A percentile compares a stretch with the other conserved stretches of the same genome.
phyloP scores from a whole-genome alignment of 2,797 vertebrate species.

The Hirundo rustica region DNA sequence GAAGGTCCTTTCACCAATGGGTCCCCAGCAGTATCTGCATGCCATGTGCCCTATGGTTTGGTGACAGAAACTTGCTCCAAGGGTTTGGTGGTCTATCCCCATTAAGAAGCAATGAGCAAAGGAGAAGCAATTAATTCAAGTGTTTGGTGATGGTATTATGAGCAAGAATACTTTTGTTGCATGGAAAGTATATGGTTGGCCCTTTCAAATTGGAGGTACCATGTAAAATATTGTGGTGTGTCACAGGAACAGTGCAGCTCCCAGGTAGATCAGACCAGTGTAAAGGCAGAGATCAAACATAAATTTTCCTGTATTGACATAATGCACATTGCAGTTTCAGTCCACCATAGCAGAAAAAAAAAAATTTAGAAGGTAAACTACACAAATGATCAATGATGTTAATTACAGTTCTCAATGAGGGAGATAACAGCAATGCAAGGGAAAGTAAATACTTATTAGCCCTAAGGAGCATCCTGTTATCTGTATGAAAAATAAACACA shows the following conservation, averaged over 20 bases:
- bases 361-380: background rate
- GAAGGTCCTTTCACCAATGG: background rate
- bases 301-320: background rate
- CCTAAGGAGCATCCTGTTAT: constrained; percentile 45
- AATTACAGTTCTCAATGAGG: constrained; percentile 36
- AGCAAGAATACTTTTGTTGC: background rate
- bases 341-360: background rate
- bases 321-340: background rate
- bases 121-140: background rate
- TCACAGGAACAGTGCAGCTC: background rate
- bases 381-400: background rate
- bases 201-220: background rate
- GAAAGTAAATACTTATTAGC: constrained; percentile 46
- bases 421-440: constrained; percentile 23
- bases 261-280: background rate
- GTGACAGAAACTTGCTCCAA: background rate
- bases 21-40: background rate
- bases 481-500: constrained; percentile 48
- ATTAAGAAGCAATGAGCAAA: background rate
- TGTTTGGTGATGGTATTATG: background rate
- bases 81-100: background rate
- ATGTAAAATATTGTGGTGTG: background rate
- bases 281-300: background rate
- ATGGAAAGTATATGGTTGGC: background rate
- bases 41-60: background rate